Evolutionary conservation across 2,888 invertebrate genomes (phyloP), one percentile per base, ranked within the genome.

Genomic region (Callimorpha dominula): DNA sequence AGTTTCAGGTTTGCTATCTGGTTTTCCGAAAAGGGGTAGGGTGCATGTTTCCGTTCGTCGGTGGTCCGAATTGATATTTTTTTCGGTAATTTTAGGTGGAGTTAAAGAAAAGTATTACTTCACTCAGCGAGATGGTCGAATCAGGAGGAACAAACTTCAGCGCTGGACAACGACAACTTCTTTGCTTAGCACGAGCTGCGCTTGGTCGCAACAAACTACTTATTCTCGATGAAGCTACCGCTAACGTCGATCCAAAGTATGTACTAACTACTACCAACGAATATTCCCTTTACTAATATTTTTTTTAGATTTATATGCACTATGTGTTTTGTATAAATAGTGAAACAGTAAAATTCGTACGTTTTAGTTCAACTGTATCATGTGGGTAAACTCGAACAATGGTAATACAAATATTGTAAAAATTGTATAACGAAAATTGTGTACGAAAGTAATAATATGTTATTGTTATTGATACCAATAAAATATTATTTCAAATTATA

Each of bases 211-310:
- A 97, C 85, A 97, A 97, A 85, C 96, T 99, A 79, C 95, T 99
- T 4, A 97, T 99, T 42, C 95, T 99, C 78, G 99, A 99, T 79
- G 99, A 99, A 94, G 99, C 99, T 52, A 99, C 99, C 0, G 98
- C 98, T 3, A 99, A 98, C 90, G 98, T 99, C 4, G 99, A 99
- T 92, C 97, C 97, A 75, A 97, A 97, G 97, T 98, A 94, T 78
- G 79, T 60, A 31, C 40, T 9, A 9, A 46, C 6, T 46, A 46
- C 8, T 46, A 46, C 6, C 4, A 8, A 8, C 43, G 43, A 46
- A 46, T 46, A 8, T 46, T 46, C 6, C 6, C 6, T 57, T n/a
- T 11, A 54, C 1, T 54, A 11, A 11, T 4, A 54, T n/a, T 8
- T n/a, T 54, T 54, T 54, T 54, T 20, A 20, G 0, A 0, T 4